Percentiles rank a stretch among this genome's conserved stretches.
phyloP scores from a whole-genome alignment of 2,113 vertebrate genomes.

The Menura novaehollandiae region DNA sequence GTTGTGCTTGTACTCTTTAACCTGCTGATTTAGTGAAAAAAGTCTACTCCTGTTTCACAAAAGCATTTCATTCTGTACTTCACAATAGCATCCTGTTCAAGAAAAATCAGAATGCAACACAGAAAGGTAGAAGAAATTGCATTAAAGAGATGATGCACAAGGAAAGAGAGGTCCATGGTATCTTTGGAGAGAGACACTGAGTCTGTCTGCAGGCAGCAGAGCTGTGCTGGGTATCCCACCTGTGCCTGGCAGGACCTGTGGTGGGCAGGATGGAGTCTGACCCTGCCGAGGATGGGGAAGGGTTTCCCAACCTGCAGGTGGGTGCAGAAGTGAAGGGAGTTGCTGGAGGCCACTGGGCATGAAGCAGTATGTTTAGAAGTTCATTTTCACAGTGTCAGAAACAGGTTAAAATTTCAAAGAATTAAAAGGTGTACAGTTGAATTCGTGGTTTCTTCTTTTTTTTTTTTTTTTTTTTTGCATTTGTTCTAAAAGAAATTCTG shows the following conservation, averaged over 20 bases:
- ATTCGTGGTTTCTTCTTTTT: background rate
- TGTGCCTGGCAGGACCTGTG: background rate
- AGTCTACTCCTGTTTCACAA: background rate
- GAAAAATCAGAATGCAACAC: background rate
- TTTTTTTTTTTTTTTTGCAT: background rate
- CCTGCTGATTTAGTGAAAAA: background rate
- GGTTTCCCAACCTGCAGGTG: fast-evolving
- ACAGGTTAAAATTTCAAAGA: background rate
- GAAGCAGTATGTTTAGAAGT: background rate
- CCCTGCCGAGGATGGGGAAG: fast-evolving
- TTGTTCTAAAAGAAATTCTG: background rate
- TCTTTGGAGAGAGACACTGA: background rate
- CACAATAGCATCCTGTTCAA: background rate
- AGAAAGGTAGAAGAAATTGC: background rate
- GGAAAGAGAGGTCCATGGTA: background rate
- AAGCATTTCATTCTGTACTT: background rate
- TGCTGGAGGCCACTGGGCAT: background rate
- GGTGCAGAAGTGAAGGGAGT: background rate
- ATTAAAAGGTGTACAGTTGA: background rate
- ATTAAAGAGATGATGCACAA: background rate
- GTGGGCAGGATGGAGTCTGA: background rate
- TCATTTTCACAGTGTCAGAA: background rate
- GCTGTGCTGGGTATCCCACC: fast-evolving
- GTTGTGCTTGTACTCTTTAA: background rate
- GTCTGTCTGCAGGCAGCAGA: background rate